These are phyloP conservation scores for Emmelina monodactyla DNA, from an alignment of 2,888 invertebrate genomes.

Conservation along the genomic window DNA sequence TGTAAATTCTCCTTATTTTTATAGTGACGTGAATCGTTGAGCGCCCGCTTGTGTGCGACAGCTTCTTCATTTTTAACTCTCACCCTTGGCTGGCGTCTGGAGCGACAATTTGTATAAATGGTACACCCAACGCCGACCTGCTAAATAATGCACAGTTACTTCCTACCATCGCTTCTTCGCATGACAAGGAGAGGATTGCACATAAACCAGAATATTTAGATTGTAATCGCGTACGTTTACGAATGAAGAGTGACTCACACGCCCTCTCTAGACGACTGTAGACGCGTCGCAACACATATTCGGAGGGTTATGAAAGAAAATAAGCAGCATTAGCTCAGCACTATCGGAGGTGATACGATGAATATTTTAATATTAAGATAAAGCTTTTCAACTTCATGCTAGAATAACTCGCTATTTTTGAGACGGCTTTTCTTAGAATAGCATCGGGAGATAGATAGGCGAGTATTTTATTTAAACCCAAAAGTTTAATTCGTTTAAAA, in stretches of 20 bases:
- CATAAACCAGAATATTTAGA: conserved; percentile 59
- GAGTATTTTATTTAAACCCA: no score
- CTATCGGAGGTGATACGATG: no score
- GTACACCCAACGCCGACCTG: conserved; percentile 41
- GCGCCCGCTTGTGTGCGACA: conserved; percentile 31
- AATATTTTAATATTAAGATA: no score
- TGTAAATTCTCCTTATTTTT: background rate
- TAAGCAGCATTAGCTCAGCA: no score
- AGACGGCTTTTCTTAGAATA: no score
- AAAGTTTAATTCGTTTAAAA: no score
- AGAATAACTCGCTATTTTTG: no score
- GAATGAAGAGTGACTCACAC: conserved; percentile 35
- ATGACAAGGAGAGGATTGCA: conserved; percentile 51
- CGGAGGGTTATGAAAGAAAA: no score
- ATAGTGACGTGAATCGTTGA: conserved; percentile 26
- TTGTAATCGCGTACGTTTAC: conserved; percentile 52
- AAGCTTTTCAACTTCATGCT: no score
- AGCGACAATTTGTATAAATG: conserved; percentile 60
- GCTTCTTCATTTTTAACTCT: conserved; percentile 51
- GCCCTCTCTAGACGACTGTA: no score
- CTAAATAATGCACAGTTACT: conserved; percentile 51
- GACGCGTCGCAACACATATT: no score
- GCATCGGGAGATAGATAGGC: no score
- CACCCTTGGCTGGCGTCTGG: conserved; percentile 29
- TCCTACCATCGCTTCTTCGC: conserved; percentile 42